Evolutionary conservation across 2,797 vertebrate species (phyloP).

Genomic region (Sebastes itinus): DNA sequence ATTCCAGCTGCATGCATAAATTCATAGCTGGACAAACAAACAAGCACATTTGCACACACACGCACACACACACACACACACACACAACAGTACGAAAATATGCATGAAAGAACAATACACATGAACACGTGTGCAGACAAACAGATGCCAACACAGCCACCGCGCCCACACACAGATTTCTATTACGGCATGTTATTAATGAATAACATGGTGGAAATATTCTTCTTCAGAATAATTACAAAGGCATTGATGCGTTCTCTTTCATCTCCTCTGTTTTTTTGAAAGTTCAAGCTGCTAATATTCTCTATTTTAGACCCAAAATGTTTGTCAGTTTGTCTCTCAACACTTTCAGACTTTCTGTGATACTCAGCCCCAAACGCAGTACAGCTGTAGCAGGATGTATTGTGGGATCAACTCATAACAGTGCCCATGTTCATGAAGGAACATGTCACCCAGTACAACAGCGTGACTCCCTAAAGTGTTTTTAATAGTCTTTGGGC

Average conservation of each 20-base stretch:
- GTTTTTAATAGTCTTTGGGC: neutral
- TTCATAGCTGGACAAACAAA: slow-evolving; percentile 14
- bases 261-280: slow-evolving; percentile 11
- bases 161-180: neutral
- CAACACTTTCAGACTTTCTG: neutral
- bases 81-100: neutral
- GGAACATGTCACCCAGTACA: neutral
- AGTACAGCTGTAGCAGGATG: neutral
- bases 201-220: neutral
- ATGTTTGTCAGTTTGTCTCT: neutral
- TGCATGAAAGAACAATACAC: slow-evolving; percentile 21
- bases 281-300: neutral
- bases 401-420: neutral
- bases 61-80: neutral
- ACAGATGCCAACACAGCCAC: slow-evolving; percentile 9
- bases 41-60: neutral
- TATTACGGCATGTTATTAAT: slow-evolving; percentile 2
- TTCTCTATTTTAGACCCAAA: neutral
- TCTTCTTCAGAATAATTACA: slow-evolving; percentile 11
- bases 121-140: neutral
- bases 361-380: neutral
- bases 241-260: slow-evolving; percentile 8
- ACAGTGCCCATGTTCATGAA: neutral
- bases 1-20: slow-evolving; percentile 16
- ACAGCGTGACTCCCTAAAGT: neutral